Evolutionary conservation across 2,888 invertebrate species (phyloP).

Genomic region (Agrenia bidenticulata): DNA sequence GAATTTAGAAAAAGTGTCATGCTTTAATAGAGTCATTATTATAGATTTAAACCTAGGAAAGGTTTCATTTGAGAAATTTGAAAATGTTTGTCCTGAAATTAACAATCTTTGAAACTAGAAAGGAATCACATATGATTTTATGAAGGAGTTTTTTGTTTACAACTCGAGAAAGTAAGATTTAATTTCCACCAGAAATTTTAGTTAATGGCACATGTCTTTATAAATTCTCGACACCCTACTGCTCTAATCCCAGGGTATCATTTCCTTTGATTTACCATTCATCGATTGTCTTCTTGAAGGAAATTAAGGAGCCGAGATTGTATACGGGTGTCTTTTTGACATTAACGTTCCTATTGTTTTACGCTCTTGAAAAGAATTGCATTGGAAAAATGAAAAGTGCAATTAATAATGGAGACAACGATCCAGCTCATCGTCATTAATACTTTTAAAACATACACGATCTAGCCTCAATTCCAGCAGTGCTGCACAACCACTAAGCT

Average conservation of each 20-base stretch:
- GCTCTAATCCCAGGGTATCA: constrained; percentile 2
- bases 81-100: no score
- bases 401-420: constrained; percentile 17
- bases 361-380: constrained; percentile 13
- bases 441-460: background rate
- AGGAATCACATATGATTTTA: no score
- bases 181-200: background rate
- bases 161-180: background rate
- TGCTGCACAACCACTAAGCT: no score
- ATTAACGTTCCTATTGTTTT: constrained; percentile 10
- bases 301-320: constrained; percentile 10
- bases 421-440: background rate
- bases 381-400: constrained; percentile 12
- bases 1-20: no score
- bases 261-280: constrained; percentile 9
- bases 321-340: constrained; percentile 10
- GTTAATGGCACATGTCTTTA: background rate
- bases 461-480: background rate
- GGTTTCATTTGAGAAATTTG: no score
- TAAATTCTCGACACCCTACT: background rate
- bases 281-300: constrained; percentile 1
- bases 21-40: no score
- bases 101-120: no score
- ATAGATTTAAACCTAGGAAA: no score
- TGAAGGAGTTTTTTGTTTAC: background rate